Evolutionary conservation across 2,113 vertebrate genomes (phyloP).

Genomic region (Smithornis capensis): DNA sequence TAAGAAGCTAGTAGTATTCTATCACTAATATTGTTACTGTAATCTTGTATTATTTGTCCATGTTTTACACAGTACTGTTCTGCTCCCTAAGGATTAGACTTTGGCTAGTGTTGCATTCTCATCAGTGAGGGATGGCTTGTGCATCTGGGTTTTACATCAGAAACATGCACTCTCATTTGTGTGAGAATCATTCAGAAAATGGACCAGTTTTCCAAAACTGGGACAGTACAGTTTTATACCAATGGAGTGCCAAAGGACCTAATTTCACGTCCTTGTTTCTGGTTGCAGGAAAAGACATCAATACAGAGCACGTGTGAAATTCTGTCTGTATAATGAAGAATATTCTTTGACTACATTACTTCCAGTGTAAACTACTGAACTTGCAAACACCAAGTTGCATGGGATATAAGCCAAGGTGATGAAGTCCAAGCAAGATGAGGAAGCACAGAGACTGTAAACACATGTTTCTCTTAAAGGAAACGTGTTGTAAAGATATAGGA

Average conservation of each 20-base stretch:
- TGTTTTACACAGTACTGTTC: not conserved
- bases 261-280: not conserved
- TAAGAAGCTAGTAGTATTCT: not conserved
- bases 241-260: not conserved
- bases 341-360: not conserved
- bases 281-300: conserved; percentile 27
- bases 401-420: conserved; percentile 2
- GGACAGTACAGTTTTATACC: not conserved
- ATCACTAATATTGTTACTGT: not conserved
- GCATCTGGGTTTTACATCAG: conserved; percentile 9
- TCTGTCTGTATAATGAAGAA: not conserved
- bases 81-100: not conserved
- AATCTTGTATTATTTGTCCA: not conserved
- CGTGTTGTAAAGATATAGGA: not conserved
- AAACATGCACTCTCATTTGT: not conserved
- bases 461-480: conserved; percentile 12
- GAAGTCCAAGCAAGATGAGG: conserved; percentile 18
- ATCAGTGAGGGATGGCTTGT: not conserved
- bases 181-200: conserved; percentile 59
- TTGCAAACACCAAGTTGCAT: not conserved
- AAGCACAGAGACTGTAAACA: conserved; percentile 23
- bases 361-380: not conserved
- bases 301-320: not conserved
- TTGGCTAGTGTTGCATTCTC: not conserved
- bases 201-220: not conserved